Percentiles rank a stretch among this genome's conserved stretches.
These are phyloP conservation scores for Setophaga coronata DNA, from an alignment of 2,113 vertebrate species.

Conservation along the genomic window DNA sequence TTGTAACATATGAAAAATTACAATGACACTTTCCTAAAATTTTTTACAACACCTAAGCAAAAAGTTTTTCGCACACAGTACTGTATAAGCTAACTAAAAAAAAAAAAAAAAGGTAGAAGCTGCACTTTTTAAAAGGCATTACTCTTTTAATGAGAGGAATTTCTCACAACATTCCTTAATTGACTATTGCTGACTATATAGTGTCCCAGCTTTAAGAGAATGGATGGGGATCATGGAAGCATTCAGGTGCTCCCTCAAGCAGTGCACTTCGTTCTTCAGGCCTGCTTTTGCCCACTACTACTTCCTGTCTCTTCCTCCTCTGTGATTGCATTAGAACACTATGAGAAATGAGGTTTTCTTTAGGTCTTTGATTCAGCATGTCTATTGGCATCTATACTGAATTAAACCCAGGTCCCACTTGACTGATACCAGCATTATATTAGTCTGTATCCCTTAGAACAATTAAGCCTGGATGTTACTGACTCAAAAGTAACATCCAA, in stretches of 20 bases:
- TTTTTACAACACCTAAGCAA: fast-evolving
- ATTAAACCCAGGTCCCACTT: background rate
- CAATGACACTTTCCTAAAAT: background rate
- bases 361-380: background rate
- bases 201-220: background rate
- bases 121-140: background rate
- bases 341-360: background rate
- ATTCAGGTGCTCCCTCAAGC: background rate
- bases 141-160: background rate
- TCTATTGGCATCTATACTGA: background rate
- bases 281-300: fast-evolving
- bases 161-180: background rate
- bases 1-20: background rate
- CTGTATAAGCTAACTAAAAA: background rate
- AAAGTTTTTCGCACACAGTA: background rate
- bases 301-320: background rate
- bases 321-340: background rate
- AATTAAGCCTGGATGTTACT: background rate
- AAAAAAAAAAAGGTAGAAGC: background rate
- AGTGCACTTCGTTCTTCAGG: background rate
- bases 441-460: background rate
- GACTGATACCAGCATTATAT: background rate
- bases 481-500: background rate
- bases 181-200: background rate
- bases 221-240: too few species aligned